A percentile compares a stretch with the other conserved stretches of the same genome.
These are phyloP conservation scores for Hydractinia echinata DNA, from an alignment of 30 jellyfish, hydroid and myxozoan genomes.

Conservation along the genomic window DNA sequence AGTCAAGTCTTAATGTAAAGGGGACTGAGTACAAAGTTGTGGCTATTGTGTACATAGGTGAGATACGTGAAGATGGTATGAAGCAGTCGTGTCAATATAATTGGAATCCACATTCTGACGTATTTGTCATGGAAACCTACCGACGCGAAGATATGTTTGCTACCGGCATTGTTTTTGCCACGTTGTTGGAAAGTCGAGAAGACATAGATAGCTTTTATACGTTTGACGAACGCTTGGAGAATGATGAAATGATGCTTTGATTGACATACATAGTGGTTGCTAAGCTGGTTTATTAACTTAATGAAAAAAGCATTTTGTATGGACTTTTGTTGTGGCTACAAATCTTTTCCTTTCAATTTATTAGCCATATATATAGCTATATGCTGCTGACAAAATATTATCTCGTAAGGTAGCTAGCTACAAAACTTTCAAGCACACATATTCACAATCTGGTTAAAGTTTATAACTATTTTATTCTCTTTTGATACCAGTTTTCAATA, in stretches of 20 bases:
- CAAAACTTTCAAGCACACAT: too few relatives aligned
- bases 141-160: conserved; percentile 26
- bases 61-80: conserved; percentile 26
- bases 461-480: too few relatives aligned
- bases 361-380: too few relatives aligned
- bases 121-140: conserved; percentile 24
- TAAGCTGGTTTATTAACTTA: too few relatives aligned
- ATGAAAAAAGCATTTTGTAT: too few relatives aligned
- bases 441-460: too few relatives aligned
- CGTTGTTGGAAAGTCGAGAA: conserved; percentile 17
- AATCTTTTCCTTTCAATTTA: too few relatives aligned
- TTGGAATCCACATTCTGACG: conserved; percentile 28
- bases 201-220: neutral
- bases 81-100: conserved; percentile 21
- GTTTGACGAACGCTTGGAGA: neutral
- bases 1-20: conserved; percentile 3
- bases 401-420: too few relatives aligned
- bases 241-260: conserved; percentile 9
- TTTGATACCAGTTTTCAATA: too few relatives aligned
- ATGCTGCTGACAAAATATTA: too few relatives aligned
- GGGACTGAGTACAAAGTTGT: conserved; percentile 16
- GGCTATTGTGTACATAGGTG: conserved; percentile 24
- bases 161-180: conserved; percentile 25
- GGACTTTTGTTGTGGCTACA: too few relatives aligned
- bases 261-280: neutral